Percentiles rank a stretch among this genome's conserved stretches.
phyloP scores from a whole-genome alignment of 2,113 vertebrate species.

The Entomyzon cyanotis region DNA sequence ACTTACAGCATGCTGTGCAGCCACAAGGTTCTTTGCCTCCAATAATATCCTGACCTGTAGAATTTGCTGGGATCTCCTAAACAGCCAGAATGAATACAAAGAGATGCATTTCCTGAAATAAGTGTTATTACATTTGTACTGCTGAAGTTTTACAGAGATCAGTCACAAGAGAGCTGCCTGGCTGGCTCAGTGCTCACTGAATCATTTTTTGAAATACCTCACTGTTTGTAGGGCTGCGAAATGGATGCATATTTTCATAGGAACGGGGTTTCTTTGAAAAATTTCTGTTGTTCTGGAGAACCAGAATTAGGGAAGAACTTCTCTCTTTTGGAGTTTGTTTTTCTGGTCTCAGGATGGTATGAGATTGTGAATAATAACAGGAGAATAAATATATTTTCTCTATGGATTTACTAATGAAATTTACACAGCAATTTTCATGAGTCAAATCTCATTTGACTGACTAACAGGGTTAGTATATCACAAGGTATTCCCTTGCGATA shows the following conservation, averaged over 20 bases:
- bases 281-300: not conserved
- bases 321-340: not conserved
- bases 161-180: not conserved
- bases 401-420: not conserved
- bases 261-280: not conserved
- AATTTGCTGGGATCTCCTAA: not conserved
- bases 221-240: not conserved
- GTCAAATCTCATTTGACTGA: not conserved
- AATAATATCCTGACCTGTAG: not conserved
- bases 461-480: not conserved
- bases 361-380: not conserved
- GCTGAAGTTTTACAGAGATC: not conserved
- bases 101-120: not conserved
- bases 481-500: not conserved
- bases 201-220: not conserved
- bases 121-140: not conserved
- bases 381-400: not conserved
- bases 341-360: not conserved
- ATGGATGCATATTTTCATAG: not conserved
- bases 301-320: not conserved
- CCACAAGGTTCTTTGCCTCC: not conserved
- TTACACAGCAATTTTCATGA: not conserved
- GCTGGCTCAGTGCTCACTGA: not conserved
- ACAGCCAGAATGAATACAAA: not conserved
- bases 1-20: not conserved